These are phyloP conservation scores for Dendrolimus houi DNA, from an alignment of 2,888 invertebrate genomes.

Conservation along the genomic window DNA sequence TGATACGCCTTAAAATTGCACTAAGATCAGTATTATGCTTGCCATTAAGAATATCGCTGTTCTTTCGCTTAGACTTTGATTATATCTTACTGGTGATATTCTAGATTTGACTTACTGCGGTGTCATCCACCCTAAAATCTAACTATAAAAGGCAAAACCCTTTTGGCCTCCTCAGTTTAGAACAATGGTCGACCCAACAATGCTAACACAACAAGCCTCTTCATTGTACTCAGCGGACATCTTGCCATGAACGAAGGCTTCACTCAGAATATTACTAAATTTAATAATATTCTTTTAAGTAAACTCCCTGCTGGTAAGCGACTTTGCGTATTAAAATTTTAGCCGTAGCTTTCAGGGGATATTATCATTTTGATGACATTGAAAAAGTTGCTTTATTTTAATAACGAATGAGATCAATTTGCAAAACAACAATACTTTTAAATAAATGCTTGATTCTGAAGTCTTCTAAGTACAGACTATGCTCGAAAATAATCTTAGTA, in stretches of 20 bases:
- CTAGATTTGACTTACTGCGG: background rate
- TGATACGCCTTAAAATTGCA: too few species aligned
- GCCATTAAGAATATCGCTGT: too few species aligned
- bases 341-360: constrained; percentile 9
- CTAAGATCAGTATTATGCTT: too few species aligned
- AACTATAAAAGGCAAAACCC: constrained; percentile 37
- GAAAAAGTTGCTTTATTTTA: too few species aligned
- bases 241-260: constrained; percentile 21
- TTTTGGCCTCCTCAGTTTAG: constrained; percentile 26
- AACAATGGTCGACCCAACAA: constrained; percentile 39
- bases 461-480: too few species aligned
- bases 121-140: constrained; percentile 8
- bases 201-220: constrained; percentile 34
- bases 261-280: background rate
- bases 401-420: too few species aligned
- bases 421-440: too few species aligned
- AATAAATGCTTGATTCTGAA: too few species aligned
- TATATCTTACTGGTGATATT: too few species aligned
- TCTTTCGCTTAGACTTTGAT: too few species aligned
- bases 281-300: background rate
- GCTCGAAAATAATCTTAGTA: too few species aligned
- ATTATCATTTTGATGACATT: too few species aligned
- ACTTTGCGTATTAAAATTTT: constrained; percentile 9
- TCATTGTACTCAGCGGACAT: constrained; percentile 32
- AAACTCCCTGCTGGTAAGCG: background rate